A percentile compares a stretch with the other conserved stretches of the same genome.
These are phyloP conservation scores for Apeira syringaria DNA, from an alignment of 2,888 invertebrate species.

Conservation along the genomic window DNA sequence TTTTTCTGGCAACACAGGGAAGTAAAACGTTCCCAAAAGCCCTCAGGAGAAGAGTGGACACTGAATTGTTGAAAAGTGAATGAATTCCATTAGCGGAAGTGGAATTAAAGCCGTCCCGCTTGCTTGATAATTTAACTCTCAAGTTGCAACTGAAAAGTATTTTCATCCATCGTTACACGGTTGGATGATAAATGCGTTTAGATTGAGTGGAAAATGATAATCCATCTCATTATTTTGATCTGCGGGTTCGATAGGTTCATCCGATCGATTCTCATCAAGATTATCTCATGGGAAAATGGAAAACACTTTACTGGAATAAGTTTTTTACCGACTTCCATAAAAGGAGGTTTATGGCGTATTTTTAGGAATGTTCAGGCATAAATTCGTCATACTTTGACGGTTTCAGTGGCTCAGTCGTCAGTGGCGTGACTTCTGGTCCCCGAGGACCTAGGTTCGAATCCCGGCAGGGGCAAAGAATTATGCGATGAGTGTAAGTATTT, in stretches of 20 bases:
- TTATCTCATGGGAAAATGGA: constrained; percentile 15
- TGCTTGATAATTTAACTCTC: constrained; percentile 50
- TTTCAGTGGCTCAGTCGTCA: too few relatives aligned
- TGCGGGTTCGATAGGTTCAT: background rate
- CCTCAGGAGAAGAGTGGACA: constrained; percentile 53
- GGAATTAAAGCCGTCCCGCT: constrained; percentile 53
- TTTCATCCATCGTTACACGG: constrained; percentile 46
- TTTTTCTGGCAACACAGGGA: constrained; percentile 16
- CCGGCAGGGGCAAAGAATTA: too few relatives aligned
- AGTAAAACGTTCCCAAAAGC: constrained; percentile 34
- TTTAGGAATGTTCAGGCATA: too few relatives aligned
- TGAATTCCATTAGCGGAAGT: constrained; percentile 65
- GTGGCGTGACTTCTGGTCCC: too few relatives aligned
- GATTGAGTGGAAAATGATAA: constrained; percentile 33
- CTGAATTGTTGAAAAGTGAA: constrained; percentile 61
- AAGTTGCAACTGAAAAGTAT: constrained; percentile 34
- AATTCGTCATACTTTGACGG: too few relatives aligned
- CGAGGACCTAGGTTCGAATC: too few relatives aligned
- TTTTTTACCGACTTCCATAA: too few relatives aligned
- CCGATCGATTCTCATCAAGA: too few relatives aligned
- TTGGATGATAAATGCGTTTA: constrained; percentile 40
- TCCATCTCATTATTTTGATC: constrained; percentile 17
- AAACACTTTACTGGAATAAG: constrained; percentile 5
- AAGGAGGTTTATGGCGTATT: too few relatives aligned
- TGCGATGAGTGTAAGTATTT: too few relatives aligned